Conservation (phyloP, 2,888 invertebrate species). For the Hanleya hanleyi region DNA sequence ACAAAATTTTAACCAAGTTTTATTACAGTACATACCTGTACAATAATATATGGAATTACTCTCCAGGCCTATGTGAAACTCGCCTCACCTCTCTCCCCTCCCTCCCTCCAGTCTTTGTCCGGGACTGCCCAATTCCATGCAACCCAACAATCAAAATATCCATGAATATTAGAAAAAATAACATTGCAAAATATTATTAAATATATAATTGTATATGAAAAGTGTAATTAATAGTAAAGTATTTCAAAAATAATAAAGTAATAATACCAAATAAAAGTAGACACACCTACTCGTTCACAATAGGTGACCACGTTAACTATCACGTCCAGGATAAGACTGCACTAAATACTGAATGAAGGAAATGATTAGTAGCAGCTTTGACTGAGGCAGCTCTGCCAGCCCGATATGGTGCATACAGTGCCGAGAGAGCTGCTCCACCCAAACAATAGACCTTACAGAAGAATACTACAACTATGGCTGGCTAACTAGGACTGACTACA, state of each 20-base stretch:
- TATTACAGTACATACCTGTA: background rate
- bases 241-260: constrained; percentile 54
- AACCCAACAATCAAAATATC: constrained; percentile 40
- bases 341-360: constrained; percentile 27
- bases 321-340: background rate
- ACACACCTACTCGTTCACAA: constrained; percentile 1
- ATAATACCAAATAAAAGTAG: constrained; percentile 50
- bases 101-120: background rate
- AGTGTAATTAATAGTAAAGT: constrained; percentile 59
- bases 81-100: background rate
- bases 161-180: constrained; percentile 47
- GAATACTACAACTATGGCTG: background rate
- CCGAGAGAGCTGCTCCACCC: too few species aligned
- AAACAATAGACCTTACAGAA: background rate
- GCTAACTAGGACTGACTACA: background rate
- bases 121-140: too few species aligned
- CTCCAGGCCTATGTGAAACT: background rate
- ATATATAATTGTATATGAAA: constrained; percentile 63
- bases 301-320: constrained; percentile 4
- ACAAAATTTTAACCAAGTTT: background rate
- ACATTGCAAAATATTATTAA: constrained; percentile 58
- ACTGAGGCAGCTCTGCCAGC: background rate
- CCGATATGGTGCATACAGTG: too few species aligned
- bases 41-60: background rate
- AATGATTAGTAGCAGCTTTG: background rate